Percentiles rank a stretch among this genome's conserved stretches.
Evolutionary conservation across 2,888 invertebrate species (phyloP).

Genomic region (Antheraea assamensis): DNA sequence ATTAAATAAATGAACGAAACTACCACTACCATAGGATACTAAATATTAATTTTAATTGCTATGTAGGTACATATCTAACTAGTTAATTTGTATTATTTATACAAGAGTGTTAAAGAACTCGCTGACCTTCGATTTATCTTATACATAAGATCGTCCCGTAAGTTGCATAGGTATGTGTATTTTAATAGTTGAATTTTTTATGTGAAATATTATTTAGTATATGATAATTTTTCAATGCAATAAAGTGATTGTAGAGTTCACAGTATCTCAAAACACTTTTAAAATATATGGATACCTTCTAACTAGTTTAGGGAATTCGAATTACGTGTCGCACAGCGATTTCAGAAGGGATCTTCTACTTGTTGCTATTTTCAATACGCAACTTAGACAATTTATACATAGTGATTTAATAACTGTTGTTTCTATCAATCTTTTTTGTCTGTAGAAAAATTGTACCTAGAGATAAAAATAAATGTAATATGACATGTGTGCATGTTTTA

Average conservation of each 20-base stretch:
- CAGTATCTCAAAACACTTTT: slow-evolving; percentile 49
- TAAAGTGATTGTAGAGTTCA: slow-evolving; percentile 67
- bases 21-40: slow-evolving; percentile 3
- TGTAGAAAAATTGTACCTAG: slow-evolving; percentile 68
- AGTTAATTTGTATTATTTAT: slow-evolving; percentile 18
- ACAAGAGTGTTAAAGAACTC: slow-evolving; percentile 12
- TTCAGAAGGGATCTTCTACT: slow-evolving; percentile 39
- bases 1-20: neutral
- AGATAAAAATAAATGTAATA: slow-evolving; percentile 76
- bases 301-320: slow-evolving; percentile 49
- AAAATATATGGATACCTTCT: slow-evolving; percentile 68
- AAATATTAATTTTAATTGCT: slow-evolving; percentile 4
- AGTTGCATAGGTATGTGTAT: slow-evolving; percentile 8
- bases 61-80: slow-evolving; percentile 4
- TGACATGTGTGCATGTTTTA: slow-evolving; percentile 82
- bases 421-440: slow-evolving; percentile 45
- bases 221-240: slow-evolving; percentile 28
- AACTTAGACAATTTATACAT: slow-evolving; percentile 58
- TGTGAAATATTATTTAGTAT: slow-evolving; percentile 13
- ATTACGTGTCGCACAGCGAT: slow-evolving; percentile 44
- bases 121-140: slow-evolving; percentile 26
- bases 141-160: slow-evolving; percentile 44
- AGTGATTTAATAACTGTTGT: slow-evolving; percentile 54
- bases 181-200: slow-evolving; percentile 14
- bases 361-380: slow-evolving; percentile 43